Percentiles rank a stretch among this genome's conserved stretches.
These are phyloP conservation scores for Parazoanthus atlanticus DNA, from an alignment of 92 coral and sea anemone genomes.

Conservation along the genomic window DNA sequence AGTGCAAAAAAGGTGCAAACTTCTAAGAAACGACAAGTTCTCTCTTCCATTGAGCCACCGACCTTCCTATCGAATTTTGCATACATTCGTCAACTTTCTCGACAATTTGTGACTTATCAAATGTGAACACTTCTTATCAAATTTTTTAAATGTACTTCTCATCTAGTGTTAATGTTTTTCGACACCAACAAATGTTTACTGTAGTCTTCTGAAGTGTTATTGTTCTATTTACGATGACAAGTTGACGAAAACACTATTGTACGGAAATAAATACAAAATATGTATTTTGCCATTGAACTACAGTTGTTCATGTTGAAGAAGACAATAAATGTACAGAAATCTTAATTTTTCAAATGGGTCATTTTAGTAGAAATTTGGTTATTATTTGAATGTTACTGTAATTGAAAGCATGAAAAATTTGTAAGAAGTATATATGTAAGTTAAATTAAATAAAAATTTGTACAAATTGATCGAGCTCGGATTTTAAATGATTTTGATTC, in stretches of 20 bases:
- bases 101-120: too few species aligned
- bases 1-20: too few species aligned
- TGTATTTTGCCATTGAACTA: background rate
- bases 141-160: background rate
- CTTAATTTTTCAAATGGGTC: background rate
- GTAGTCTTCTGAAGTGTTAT: background rate
- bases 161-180: background rate
- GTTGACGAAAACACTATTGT: background rate
- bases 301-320: background rate
- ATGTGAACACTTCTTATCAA: too few species aligned
- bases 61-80: too few species aligned
- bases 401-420: background rate
- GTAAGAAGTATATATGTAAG: background rate
- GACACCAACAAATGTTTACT: background rate
- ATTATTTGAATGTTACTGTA: slow-evolving; percentile 10
- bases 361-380: background rate
- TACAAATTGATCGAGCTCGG: too few species aligned
- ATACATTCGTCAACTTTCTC: too few species aligned
- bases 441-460: background rate
- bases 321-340: background rate
- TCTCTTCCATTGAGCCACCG: too few species aligned
- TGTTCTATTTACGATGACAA: background rate
- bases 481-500: background rate
- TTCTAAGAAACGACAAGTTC: too few species aligned
- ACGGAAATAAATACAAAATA: background rate